A percentile compares a stretch with the other conserved stretches of the same genome.
Conservation (phyloP, 1,140 invertebrate species). For the Ostrea edulis region DNA sequence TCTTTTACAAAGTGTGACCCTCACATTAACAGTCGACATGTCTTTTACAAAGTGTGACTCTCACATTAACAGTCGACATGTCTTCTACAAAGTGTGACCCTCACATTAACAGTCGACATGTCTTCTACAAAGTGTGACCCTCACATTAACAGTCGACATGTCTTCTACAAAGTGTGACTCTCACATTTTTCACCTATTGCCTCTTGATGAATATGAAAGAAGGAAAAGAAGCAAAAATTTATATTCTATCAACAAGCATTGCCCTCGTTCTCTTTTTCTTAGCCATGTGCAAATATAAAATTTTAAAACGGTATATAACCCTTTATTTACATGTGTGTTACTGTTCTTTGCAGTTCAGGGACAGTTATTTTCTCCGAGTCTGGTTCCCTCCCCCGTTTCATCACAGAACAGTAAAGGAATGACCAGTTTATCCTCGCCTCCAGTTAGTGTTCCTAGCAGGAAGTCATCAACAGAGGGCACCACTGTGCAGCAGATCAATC, state of each 20-base stretch:
- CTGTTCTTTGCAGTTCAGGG: conserved; percentile 41
- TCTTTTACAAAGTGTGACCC: not conserved
- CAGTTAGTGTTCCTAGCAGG: conserved; percentile 60
- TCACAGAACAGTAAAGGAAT: not conserved
- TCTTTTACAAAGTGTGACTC: not conserved
- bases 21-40: not conserved
- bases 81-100: not conserved
- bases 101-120: not conserved
- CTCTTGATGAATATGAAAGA: too few species aligned
- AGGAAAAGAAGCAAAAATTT: not conserved
- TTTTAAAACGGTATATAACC: too few species aligned
- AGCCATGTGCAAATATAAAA: too few species aligned
- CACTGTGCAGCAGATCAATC: conserved; percentile 58
- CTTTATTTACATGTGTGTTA: too few species aligned
- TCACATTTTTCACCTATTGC: too few species aligned
- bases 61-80: not conserved
- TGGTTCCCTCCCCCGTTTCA: conserved; percentile 34
- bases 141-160: not conserved
- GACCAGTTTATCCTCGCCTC: conserved; percentile 42
- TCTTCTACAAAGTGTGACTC: not conserved
- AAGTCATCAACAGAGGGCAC: conserved; percentile 57
- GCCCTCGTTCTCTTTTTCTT: too few species aligned
- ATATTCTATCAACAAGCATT: not conserved
- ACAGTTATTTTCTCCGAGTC: conserved; percentile 57
- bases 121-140: not conserved